Conservation (phyloP, 2,797 vertebrate genomes). For the Leptatherina wallacei region DNA sequence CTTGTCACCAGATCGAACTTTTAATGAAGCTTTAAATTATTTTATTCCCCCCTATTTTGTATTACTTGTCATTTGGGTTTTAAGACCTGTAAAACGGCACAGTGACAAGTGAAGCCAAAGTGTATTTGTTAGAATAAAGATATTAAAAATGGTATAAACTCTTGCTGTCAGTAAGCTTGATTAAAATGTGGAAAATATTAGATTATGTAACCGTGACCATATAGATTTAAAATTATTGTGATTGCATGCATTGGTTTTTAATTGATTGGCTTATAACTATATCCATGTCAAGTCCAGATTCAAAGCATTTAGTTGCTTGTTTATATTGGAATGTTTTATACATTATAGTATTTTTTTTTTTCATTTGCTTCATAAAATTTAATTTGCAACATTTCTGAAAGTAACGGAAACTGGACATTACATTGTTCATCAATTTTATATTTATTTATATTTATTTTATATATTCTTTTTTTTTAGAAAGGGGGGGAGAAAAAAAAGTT, state of each 20-base stretch:
- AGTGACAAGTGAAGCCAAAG: slow-evolving; percentile 8
- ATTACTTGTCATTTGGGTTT: not conserved
- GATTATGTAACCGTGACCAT: not conserved
- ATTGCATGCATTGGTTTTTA: not conserved
- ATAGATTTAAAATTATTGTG: not conserved
- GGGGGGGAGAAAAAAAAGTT: no score
- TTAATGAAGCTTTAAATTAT: slow-evolving; percentile 7
- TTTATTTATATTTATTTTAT: not conserved
- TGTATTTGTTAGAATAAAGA: no score
- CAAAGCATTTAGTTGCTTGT: not conserved
- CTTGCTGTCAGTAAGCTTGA: not conserved
- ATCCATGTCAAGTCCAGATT: not conserved
- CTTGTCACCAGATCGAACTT: not conserved
- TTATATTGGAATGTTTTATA: not conserved
- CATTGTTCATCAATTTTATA: not conserved
- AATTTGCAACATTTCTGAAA: not conserved
- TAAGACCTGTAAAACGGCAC: not conserved
- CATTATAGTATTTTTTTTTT: not conserved
- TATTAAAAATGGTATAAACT: not conserved
- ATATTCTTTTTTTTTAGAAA: not conserved
- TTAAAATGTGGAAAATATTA: not conserved
- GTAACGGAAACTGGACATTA: not conserved
- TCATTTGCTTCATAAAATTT: not conserved
- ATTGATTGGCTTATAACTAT: not conserved
- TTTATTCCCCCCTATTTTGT: not conserved